Base-by-base conservation (phyloP, 23 tunicate species). In the Trididemnum miniatum region DNA sequence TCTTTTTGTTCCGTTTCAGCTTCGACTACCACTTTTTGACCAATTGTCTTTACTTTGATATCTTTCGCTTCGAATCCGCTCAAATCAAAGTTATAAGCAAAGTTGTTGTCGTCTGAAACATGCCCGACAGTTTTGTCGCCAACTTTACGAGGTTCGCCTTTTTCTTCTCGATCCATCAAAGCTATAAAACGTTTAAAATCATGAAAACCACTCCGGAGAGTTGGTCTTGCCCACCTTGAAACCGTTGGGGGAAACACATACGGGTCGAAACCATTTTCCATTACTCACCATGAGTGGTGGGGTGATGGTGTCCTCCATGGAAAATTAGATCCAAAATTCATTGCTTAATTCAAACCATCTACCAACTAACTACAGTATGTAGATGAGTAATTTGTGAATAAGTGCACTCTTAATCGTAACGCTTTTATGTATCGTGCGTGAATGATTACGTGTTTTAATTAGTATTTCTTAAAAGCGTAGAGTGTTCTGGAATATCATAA, bases 11-110 rank as follows among this genome's bases (percentile, higher is more conserved):
- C 57, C 18, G 24, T 74, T 38, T 83, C 76, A 0, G 87, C 87
- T 62, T 83, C 87, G 0, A 83, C 87, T 22, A 83, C 81, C 2
- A 83, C 62, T 74, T 83, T 83, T 59, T 74, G 87, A 26, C 87
- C 87, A n/a, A 83, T 37, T 12, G 87, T 74, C 33, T 83, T 83
- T 39, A 83, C 81, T 59, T 73, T 73, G 35, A 83, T 59, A n/a
- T 73, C 73, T 51, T 35, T 59, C 12, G 87, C 73, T 25, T 60
- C 33, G 40, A 83, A 73, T 7, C 73, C 80, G 38, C 51, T 57
- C 79, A 83, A 40, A n/a, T 83, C 80, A 73, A 73, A 83, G 3
- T 74, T 35, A 31, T 74, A 62, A 5, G 29, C 36, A 64, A 83
- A 83, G 5, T 52, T 77, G 23, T 77, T 77, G 23, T 54, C 82